A percentile compares a stretch with the other conserved stretches of the same genome.
Conservation (phyloP, 1,140 invertebrate genomes). For the Drosophila bocqueti region DNA sequence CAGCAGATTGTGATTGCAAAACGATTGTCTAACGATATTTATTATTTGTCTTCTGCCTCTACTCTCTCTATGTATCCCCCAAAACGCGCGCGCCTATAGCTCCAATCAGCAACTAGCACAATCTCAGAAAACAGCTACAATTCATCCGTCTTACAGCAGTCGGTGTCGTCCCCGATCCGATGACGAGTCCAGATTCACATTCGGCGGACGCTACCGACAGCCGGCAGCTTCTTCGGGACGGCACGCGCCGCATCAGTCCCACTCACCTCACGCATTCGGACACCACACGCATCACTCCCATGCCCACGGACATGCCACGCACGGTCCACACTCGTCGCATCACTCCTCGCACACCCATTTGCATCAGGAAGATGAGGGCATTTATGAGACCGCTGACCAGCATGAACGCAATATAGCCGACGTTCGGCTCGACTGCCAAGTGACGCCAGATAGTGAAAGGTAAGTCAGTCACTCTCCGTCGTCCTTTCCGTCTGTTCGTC, state of each 20-base stretch:
- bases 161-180: constrained; percentile 86
- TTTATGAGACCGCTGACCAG: constrained; percentile 92
- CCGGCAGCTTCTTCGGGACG: constrained; percentile 86
- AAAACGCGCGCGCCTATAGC: constrained; percentile 40
- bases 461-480: constrained; percentile 84
- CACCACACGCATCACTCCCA: constrained; percentile 85
- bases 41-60: constrained; percentile 39
- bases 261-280: constrained; percentile 85
- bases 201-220: constrained; percentile 91
- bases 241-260: constrained; percentile 85
- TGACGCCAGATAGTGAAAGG: constrained; percentile 94
- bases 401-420: constrained; percentile 87
- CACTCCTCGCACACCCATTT: constrained; percentile 86
- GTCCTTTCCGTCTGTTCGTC: constrained; percentile 15
- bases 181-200: constrained; percentile 90
- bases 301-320: constrained; percentile 84
- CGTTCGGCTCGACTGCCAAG: constrained; percentile 87
- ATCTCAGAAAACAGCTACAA: constrained; percentile 85
- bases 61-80: constrained; percentile 36
- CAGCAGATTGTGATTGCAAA: constrained; percentile 12
- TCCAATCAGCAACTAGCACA: constrained; percentile 85
- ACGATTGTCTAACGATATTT: constrained; percentile 15
- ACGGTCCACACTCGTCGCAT: constrained; percentile 85
- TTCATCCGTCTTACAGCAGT: constrained; percentile 85
- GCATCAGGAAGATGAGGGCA: constrained; percentile 92